Base-by-base conservation (phyloP, 37 sponge, comb jelly and placozoan species). In the Oscarella lobularis region DNA sequence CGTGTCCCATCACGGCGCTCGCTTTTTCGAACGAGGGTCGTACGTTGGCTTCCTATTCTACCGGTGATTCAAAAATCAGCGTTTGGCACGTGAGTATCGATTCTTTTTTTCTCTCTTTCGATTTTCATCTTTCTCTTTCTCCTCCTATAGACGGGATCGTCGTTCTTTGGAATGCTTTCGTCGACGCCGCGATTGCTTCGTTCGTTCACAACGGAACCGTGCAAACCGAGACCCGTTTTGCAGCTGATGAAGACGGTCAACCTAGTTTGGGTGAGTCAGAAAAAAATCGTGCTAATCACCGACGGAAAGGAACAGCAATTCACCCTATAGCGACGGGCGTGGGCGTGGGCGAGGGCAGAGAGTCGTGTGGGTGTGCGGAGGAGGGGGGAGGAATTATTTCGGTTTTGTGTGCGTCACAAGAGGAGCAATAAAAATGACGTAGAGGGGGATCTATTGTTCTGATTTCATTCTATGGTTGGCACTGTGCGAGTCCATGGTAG, bases 11-110 rank as follows among this genome's bases (percentile, higher is more conserved):
- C 38, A 94, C 88, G 31, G 81, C 83, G 2, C 84, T 94, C 0
- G 34, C 33, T 5, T 92, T 94, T 81, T 94, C 95, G 14, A 84
- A 84, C 0, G 95, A 94, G 66, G 95, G 95, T 6, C 86, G 81
- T 39, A 31, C 73, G 68, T 78, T 94, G 69, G 88, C 89, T 2
- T 85, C 88, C 0, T 94, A 88, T 39, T 67, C 92, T 3, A 84
- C 84, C 67, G 95, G 86, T 33, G 92, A 85, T 77, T 87, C 92
- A 0, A 67, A 40, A 0, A 70, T 94, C 0, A 75, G 35, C 37
- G 81, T 94, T 3, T 94, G 95, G 95, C 91, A 90, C 86, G 95
- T 90, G 31, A 35, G 86, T 38, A 68, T 5, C 20, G 9, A 27
- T 48, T 9, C 20, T 48, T 48, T 9, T 48, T 48, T 9, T 48